Evolutionary conservation across 2,888 invertebrate species (phyloP), one percentile per base, ranked within the genome.

Genomic region (Catocala sponsa): DNA sequence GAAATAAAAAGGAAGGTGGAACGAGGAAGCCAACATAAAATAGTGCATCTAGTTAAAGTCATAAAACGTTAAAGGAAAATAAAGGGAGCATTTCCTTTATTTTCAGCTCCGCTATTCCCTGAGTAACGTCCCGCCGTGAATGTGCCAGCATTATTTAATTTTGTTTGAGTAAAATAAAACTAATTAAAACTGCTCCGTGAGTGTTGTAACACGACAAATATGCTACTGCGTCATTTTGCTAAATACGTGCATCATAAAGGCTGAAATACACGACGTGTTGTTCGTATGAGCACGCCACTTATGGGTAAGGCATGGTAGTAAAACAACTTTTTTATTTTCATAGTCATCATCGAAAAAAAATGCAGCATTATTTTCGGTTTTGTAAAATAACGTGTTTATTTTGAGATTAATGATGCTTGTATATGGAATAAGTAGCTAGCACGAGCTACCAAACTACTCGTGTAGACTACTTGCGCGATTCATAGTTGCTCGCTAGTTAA

Each of bases 121-220:
- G 48, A 70, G 53, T 59, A 46, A 59, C 60, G 59, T 65, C 63
- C 49, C 33, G 44, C 51, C 41, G 51, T 58, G 59, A 55, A 57
- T 62, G 55, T 44, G 48, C 2, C 15, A 25, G 48, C 48, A 47
- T 61, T 65, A 62, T 65, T 65, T n/a, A n/a, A n/a, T n/a, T n/a
- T n/a, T 66, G 60, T 70, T 63, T 56, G 15, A 64, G 59, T 61
- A 58, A 62, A 75, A 70, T 73, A 70, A 76, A 78, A 73, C 61
- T 66, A 73, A 75, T 76, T 68, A 65, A 65, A 72, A 75, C 41
- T 53, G 44, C 48, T 49, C 48, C 47, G 35, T 15, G 48, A 62
- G 51, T 55, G 53, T 53, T 66, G 51, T 60, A 55, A 57, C 59
- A 55, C 56, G 54, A 61, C 65, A 70, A 54, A 70, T 59, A 47